phyloP scores from a whole-genome alignment of 2,888 invertebrate genomes.

The Ornithoptera alexandrae region DNA sequence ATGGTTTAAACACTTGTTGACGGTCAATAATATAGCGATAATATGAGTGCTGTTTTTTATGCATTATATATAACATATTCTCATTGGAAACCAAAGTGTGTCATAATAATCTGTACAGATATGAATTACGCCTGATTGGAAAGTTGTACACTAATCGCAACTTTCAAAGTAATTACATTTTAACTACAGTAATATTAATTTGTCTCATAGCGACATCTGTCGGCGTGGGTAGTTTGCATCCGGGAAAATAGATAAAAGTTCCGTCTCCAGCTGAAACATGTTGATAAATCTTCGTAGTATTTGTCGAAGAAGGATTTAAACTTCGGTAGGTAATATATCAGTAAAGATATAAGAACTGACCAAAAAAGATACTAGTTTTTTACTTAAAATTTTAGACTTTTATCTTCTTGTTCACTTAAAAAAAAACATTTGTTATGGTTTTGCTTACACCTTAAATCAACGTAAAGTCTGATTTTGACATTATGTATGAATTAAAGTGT shows the following conservation, averaged over 20 bases:
- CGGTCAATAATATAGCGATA: not conserved
- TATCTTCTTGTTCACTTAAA: no score
- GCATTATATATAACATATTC: not conserved
- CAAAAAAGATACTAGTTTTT: no score
- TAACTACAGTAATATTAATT: conserved; percentile 35
- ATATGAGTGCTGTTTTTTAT: not conserved
- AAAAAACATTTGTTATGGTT: no score
- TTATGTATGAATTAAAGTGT: no score
- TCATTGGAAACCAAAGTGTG: conserved; percentile 4
- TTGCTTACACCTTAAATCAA: no score
- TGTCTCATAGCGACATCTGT: conserved; percentile 31
- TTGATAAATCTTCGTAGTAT: not conserved
- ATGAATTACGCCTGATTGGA: conserved; percentile 41
- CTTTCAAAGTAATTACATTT: conserved; percentile 37
- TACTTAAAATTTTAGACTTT: no score
- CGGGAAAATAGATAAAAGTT: conserved; percentile 4
- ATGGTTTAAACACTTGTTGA: no score
- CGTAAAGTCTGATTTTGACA: no score
- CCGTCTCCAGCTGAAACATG: not conserved
- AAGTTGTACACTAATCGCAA: conserved; percentile 38
- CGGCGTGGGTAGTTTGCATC: conserved; percentile 20
- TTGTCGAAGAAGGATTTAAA: no score
- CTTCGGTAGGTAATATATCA: no score
- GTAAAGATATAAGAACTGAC: no score
- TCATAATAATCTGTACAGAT: conserved; percentile 38